Percentiles rank a stretch among this genome's conserved stretches.
Evolutionary conservation across 2,797 vertebrate genomes (phyloP).

Genomic region (Pseudochirops corinnae): DNA sequence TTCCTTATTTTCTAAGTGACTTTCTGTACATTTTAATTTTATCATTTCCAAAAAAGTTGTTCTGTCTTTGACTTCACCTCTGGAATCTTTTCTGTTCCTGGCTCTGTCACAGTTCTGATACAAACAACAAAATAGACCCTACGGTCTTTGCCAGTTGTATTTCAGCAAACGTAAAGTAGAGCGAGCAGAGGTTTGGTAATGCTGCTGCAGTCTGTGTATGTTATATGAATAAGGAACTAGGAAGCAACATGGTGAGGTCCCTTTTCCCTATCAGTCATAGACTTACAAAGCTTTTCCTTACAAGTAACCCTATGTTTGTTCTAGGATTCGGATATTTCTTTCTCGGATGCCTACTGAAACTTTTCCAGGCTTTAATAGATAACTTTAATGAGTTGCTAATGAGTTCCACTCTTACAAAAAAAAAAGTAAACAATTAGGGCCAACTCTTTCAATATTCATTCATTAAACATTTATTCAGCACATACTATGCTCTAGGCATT

Average conservation of each 20-base stretch:
- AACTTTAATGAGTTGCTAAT: neutral
- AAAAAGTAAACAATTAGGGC: neutral
- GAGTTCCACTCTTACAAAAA: neutral
- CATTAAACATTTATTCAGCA: neutral
- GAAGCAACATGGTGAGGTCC: neutral
- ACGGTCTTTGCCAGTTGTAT: neutral
- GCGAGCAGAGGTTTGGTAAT: neutral
- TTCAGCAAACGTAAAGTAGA: neutral
- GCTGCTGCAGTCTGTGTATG: neutral
- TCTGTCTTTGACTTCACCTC: conserved; percentile 33
- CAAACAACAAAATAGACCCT: neutral
- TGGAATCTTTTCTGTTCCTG: conserved; percentile 3
- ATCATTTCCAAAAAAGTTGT: neutral
- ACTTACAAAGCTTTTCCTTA: neutral
- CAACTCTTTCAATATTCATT: neutral
- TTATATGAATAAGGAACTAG: neutral
- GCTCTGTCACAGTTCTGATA: neutral
- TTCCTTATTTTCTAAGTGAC: conserved; percentile 2
- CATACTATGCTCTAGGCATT: neutral
- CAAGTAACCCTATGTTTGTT: neutral
- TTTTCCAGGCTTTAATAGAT: neutral
- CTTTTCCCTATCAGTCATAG: neutral
- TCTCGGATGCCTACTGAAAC: neutral
- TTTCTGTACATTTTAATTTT: conserved; percentile 16
- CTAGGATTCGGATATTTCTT: neutral